Conservation (phyloP, 2,888 invertebrate species). For the Baronia brevicornis region DNA sequence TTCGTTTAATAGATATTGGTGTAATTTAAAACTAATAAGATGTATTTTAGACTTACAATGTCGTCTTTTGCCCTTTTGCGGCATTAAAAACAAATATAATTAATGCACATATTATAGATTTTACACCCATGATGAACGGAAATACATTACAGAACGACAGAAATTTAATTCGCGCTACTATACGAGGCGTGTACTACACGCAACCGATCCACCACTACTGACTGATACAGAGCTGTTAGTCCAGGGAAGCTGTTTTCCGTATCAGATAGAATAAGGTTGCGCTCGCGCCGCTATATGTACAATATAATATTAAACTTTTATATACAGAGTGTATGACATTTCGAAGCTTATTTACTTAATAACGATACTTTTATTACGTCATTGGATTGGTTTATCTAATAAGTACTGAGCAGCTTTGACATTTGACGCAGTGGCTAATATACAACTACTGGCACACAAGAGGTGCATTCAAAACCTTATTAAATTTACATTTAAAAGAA, state of each 20-base stretch:
- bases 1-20: too few relatives aligned
- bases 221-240: constrained; percentile 22
- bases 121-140: constrained; percentile 51
- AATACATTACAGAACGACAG: constrained; percentile 43
- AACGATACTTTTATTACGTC: constrained; percentile 32
- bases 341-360: constrained; percentile 29
- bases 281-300: constrained; percentile 32
- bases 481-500: too few relatives aligned
- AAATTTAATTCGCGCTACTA: constrained; percentile 29
- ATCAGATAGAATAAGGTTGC: constrained; percentile 42
- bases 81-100: constrained; percentile 33
- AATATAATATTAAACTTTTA: constrained; percentile 49
- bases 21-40: too few relatives aligned
- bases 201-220: constrained; percentile 54
- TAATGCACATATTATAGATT: constrained; percentile 37
- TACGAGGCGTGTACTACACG: constrained; percentile 52
- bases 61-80: constrained; percentile 45
- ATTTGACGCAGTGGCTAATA: too few relatives aligned
- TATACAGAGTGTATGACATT: constrained; percentile 32
- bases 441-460: too few relatives aligned
- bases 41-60: constrained; percentile 54
- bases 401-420: too few relatives aligned
- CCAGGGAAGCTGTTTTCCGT: constrained; percentile 33
- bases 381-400: constrained; percentile 22
- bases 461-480: too few relatives aligned